Base-by-base conservation (phyloP, 2,888 invertebrate genomes). In the Cosmopolites sordidus region DNA sequence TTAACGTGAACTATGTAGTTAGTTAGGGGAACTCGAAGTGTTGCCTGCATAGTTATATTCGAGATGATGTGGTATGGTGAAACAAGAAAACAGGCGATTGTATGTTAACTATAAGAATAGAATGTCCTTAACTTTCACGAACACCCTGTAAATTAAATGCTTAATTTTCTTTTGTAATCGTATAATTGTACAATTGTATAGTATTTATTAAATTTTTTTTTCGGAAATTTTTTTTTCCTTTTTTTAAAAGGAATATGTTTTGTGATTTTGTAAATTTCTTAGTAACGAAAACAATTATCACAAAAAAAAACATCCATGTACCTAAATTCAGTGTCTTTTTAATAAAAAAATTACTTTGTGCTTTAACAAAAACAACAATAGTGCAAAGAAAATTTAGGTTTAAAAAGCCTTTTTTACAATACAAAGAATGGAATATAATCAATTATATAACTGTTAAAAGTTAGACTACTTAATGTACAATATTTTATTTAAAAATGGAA, bases 251-350 rank as follows among this genome's bases (percentile, higher is more conserved):
- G 11, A 12, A 12, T 33, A 33, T 4, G 11, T 33, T 12, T 33
- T 33, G 54, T 54, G 54, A 54, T 54, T 40, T 45, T 49, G 8
- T 5, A 54, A 49, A 48, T 48, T 48, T 43, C 3, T 12, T 33
- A 33, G 12, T 33, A 33, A n/a, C 11, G 12, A 22, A 22, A 22
- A 22, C 22, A 22, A 8, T 22, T 22, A 5, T 22, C 22, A 22
- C 3, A 22, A 22, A 22, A 12, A 12, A 33, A 6, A 54, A 54
- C 33, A 27, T 39, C 42, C 15, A 54, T 47, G 54, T 54, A 54
- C 54, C 54, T 54, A 54, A 54, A 42, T 39, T 39, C 50, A 45
- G 49, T 46, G 49, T 50, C 47, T 54, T 54, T 54, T 54, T 46
- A 50, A 49, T 12, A 45, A 18, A 27, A 50, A 54, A 49, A n/a